A percentile compares a stretch with the other conserved stretches of the same genome.
Evolutionary conservation across 64 coral and sea anemone genomes (phyloP).

Genomic region (Montipora capricornis): DNA sequence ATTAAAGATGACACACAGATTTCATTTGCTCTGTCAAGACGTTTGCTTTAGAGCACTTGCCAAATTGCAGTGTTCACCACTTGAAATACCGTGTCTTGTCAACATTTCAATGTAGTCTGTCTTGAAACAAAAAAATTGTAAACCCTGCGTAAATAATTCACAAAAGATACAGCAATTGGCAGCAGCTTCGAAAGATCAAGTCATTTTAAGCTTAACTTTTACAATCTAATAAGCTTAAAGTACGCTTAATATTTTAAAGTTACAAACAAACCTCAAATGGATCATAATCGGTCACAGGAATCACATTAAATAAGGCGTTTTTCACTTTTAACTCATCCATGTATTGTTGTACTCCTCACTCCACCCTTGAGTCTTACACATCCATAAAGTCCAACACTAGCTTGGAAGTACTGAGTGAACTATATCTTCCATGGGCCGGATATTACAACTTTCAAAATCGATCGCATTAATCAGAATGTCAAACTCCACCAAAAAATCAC

Average conservation of each 20-base stretch:
- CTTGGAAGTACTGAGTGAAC: background rate
- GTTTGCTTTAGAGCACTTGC: too few relatives aligned
- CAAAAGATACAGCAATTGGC: constrained; percentile 29
- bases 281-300: constrained; percentile 93
- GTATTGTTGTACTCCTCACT: background rate
- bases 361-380: background rate
- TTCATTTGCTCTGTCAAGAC: too few relatives aligned
- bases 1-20: too few relatives aligned
- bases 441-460: background rate
- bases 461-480: constrained; percentile 13
- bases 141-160: background rate
- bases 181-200: background rate
- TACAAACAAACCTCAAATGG: constrained; percentile 92
- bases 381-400: constrained; percentile 33
- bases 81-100: background rate
- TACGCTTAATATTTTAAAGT: too few relatives aligned
- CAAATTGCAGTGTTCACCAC: too few relatives aligned
- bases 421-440: background rate
- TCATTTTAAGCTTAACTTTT: too few relatives aligned
- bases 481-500: constrained; percentile 39
- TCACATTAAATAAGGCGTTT: constrained; percentile 63
- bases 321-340: constrained; percentile 60
- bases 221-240: too few relatives aligned
- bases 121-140: background rate
- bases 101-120: background rate